phyloP scores from a whole-genome alignment of 1,140 invertebrate genomes.

The Mycetomoellerius zeteki region DNA sequence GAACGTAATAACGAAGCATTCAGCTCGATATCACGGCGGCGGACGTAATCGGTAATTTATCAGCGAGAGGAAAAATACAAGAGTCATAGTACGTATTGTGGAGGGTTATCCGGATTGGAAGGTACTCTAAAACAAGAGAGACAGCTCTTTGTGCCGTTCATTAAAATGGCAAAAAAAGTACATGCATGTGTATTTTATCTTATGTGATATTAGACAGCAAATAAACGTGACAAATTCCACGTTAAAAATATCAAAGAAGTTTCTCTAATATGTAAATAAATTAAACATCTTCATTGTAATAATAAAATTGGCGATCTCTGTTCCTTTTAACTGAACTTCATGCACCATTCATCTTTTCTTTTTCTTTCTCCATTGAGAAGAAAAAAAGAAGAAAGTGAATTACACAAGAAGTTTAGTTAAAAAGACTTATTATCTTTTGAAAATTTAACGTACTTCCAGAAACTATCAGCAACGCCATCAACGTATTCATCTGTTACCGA shows the following conservation, averaged over 20 bases:
- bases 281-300: background rate
- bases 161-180: background rate
- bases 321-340: no score
- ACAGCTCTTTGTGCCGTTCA: background rate
- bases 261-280: conserved; percentile 1
- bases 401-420: no score
- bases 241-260: background rate
- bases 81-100: conserved; percentile 53
- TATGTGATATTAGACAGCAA: background rate
- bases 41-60: conserved; percentile 61
- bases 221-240: background rate
- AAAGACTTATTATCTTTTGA: background rate
- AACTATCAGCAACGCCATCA: background rate
- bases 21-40: background rate
- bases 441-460: background rate
- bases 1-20: conserved; percentile 75
- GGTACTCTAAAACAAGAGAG: conserved; percentile 6
- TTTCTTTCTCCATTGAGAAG: no score
- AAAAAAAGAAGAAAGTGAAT: no score
- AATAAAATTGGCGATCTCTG: background rate
- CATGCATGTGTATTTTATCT: background rate
- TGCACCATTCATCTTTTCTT: no score
- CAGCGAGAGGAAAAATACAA: conserved; percentile 41
- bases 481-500: background rate
- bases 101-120: conserved; percentile 66